These are phyloP conservation scores for Ephestia elutella DNA, from an alignment of 1,140 invertebrate species.

Conservation along the genomic window DNA sequence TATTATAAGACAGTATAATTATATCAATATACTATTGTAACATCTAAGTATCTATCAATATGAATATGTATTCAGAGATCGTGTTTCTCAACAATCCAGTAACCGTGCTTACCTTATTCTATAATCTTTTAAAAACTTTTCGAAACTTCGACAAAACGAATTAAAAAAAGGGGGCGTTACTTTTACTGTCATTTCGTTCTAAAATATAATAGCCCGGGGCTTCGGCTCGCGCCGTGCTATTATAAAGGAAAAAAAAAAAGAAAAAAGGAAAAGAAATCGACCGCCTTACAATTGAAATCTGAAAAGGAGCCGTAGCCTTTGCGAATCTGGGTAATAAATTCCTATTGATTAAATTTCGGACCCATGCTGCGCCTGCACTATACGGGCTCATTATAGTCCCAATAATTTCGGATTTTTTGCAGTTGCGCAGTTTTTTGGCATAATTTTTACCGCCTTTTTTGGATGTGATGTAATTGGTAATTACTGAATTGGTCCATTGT, in stretches of 20 bases:
- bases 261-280: slow-evolving; percentile 27
- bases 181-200: slow-evolving; percentile 62
- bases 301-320: slow-evolving; percentile 62
- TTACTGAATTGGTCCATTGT: background rate
- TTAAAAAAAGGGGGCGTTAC: slow-evolving; percentile 71
- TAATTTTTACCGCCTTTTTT: background rate
- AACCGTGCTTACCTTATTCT: slow-evolving; percentile 39
- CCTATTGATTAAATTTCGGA: slow-evolving; percentile 70
- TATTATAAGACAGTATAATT: too few species aligned
- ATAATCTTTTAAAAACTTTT: slow-evolving; percentile 68
- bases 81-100: slow-evolving; percentile 12
- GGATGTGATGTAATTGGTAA: background rate
- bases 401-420: slow-evolving; percentile 49
- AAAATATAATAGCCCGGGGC: slow-evolving; percentile 50
- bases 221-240: slow-evolving; percentile 54
- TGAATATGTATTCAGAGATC: too few species aligned
- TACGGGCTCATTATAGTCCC: slow-evolving; percentile 68
- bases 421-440: slow-evolving; percentile 11
- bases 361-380: slow-evolving; percentile 66
- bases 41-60: too few species aligned
- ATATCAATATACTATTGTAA: too few species aligned
- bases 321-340: slow-evolving; percentile 72
- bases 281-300: slow-evolving; percentile 57
- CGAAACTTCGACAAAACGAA: slow-evolving; percentile 50
- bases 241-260: slow-evolving; percentile 33